Evolutionary conservation across 2,113 vertebrate genomes (phyloP), one percentile per base, ranked within the genome.

Genomic region (Thermophis baileyi): DNA sequence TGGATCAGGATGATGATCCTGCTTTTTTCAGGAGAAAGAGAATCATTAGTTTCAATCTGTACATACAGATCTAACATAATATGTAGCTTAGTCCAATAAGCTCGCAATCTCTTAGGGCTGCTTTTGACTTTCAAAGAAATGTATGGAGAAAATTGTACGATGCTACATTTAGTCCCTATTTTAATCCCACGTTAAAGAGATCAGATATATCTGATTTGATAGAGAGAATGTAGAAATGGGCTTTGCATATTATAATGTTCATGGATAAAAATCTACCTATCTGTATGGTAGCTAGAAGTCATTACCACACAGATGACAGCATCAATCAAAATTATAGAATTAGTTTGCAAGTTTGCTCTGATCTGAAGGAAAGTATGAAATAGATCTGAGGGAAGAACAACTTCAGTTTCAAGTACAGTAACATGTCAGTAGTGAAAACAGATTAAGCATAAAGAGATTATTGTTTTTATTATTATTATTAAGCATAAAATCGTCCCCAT

Each of bases 351-450:
- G 6, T 44, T 44, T 81, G 74, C 35, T 81, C 35, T 44, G 24
- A 47, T 89, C 54, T 54, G 85, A 40, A 53, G 27, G 47, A 91
- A 4, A 91, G 51, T 60, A 44, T 46, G 54, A 57, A 35, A 54
- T 50, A 54, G 51, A 94, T 96, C 60, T 94, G 20, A 81, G 20
- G 18, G 20, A 96, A 95, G 95, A 94, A 63, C 47, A 88, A 24
- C 4, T 0, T 9, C 89, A 92, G 85, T 74, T 93, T 44, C 20
- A 0, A 1, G 14, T 87, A 51, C 35, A 91, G 49, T 88, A 95
- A 91, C 27, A 86, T 91, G 0, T 0, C 50, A 40, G 81, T 22
- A 27, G 47, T 22, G 74, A 93, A 94, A 91, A 81, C 88, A 96
- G 85, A 85, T 44, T 63, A 50, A 14, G 12, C 27, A 89, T 55